phyloP scores from a whole-genome alignment of 1,140 invertebrate species.

The Helicoverpa armigera region DNA sequence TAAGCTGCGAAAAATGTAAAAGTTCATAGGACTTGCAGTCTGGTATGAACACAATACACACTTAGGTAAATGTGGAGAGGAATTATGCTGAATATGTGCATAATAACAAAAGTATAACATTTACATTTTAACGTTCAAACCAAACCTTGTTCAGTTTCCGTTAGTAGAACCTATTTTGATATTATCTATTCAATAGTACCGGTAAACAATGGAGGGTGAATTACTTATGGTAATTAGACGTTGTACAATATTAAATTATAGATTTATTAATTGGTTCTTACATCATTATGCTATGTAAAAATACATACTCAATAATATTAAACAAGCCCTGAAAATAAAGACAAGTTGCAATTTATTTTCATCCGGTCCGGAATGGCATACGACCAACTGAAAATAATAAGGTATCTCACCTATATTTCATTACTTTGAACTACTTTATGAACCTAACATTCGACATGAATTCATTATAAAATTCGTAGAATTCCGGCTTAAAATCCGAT shows the following conservation, averaged over 20 bases:
- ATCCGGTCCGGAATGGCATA: no score
- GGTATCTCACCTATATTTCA: no score
- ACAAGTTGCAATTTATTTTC: no score
- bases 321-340: no score
- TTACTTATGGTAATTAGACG: neutral
- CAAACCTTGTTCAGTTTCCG: conserved; percentile 35
- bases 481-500: no score
- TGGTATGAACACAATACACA: neutral
- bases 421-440: no score
- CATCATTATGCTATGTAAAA: neutral
- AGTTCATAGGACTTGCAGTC: neutral
- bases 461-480: no score
- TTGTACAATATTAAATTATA: neutral
- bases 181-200: conserved; percentile 18
- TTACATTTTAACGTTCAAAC: conserved; percentile 31
- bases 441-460: no score
- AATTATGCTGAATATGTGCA: neutral
- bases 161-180: conserved; percentile 24
- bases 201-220: conserved; percentile 3
- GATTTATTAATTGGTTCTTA: neutral
- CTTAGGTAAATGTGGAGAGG: no score
- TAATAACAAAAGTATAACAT: neutral
- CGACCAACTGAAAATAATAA: no score
- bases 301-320: no score
- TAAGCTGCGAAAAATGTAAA: neutral